Base-by-base conservation (phyloP, 2,888 invertebrate species). In the Heterodera filipjevi region DNA sequence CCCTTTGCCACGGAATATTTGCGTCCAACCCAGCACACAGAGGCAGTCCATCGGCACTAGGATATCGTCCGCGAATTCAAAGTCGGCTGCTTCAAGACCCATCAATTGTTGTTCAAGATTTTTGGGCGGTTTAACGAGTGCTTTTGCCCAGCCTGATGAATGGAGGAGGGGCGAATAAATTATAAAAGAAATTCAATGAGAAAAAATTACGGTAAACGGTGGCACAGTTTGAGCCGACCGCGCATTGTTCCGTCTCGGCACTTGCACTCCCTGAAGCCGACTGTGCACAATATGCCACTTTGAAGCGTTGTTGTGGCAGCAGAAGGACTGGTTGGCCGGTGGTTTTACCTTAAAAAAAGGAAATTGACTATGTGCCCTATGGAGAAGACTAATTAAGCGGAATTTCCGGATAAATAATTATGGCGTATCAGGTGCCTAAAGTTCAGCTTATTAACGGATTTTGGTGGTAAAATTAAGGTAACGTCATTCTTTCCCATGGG, bases 1-100 rank as follows among this genome's bases (percentile, higher is more conserved):
- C 10, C 68, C 68, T 19, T 68, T 32, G 32, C 33, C 68, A 16
- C 59, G 39, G 66, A 75, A 75, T 27, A 6, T 27, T 49, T 49
- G 30, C 16, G 64, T 39, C 75, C 75, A 75, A 30, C n/a, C 8
- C 64, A 75, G 64, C 39, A 75, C 75, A 44, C 75, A 75, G 27
- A 75, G 32, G 27, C 75, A 75, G 44, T 75, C 59, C 44, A 75
- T 33, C 44, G 75, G 75, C 53, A 75, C 64, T 22, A 75, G 64
- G 39, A 75, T 33, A 6, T 68, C 68, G 68, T 68, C 68, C 33
- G 27, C 35, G 19, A 68, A 22, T 32, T 32, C 35, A 3, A 35
- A 32, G 8, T 35, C 49, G 19, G 49, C 16, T 6, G 33, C 8
- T 33, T 22, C 68, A 35, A 35, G 32, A 16, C 12, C 3, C 33